Conservation (phyloP, 2,888 invertebrate genomes). For the Galerucella nymphaeae region DNA sequence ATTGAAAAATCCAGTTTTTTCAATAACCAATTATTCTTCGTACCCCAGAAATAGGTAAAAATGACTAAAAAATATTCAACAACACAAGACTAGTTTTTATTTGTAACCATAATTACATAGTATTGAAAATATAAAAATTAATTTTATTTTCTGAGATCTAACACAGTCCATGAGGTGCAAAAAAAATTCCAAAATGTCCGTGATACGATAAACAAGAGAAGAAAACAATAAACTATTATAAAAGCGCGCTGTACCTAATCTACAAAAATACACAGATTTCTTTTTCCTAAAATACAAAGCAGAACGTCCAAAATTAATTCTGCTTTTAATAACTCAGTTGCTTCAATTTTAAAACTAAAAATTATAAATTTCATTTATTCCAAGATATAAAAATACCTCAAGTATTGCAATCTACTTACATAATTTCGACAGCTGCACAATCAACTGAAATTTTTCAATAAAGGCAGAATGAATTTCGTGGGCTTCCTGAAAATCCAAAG, state of each 20-base stretch:
- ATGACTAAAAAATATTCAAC: constrained; percentile 44
- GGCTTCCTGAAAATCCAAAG: constrained; percentile 1
- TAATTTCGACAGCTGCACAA: not conserved
- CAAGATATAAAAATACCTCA: too few species aligned
- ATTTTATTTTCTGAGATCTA: constrained; percentile 44
- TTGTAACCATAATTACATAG: constrained; percentile 56
- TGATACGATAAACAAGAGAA: constrained; percentile 33
- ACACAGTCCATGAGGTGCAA: constrained; percentile 47
- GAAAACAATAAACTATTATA: constrained; percentile 33
- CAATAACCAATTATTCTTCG: too few species aligned
- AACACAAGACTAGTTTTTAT: constrained; percentile 60
- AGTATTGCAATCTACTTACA: too few species aligned
- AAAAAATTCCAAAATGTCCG: constrained; percentile 33
- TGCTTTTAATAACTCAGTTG: constrained; percentile 24
- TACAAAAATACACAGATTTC: constrained; percentile 61
- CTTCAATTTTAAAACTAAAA: not conserved
- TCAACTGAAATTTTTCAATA: not conserved
- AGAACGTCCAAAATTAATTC: constrained; percentile 35
- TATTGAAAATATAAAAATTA: constrained; percentile 51
- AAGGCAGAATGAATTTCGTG: not conserved
- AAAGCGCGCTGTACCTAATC: constrained; percentile 48
- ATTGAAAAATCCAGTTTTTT: too few species aligned
- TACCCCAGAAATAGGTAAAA: not conserved
- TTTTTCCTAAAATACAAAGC: constrained; percentile 49
- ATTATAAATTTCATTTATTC: too few species aligned